phyloP scores from a whole-genome alignment of 1,140 invertebrate species.

The Micrasema longulum region DNA sequence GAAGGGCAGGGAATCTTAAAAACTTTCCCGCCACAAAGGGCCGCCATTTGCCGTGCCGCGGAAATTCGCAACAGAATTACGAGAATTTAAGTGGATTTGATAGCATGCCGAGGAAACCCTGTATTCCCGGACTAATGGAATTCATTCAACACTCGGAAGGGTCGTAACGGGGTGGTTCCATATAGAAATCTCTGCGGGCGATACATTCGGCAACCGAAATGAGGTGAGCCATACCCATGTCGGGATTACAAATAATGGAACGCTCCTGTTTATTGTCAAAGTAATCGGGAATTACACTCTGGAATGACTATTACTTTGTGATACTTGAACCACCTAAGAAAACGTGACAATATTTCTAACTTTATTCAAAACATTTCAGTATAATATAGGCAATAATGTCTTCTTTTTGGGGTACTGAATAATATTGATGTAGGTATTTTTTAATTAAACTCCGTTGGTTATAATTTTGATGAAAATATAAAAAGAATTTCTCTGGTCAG shows the following conservation, averaged over 20 bases:
- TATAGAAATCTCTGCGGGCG: constrained; percentile 36
- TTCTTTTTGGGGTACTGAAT: no score
- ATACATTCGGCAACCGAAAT: constrained; percentile 25
- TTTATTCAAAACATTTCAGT: no score
- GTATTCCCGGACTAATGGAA: constrained; percentile 50
- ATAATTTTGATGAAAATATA: no score
- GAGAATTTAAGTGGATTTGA: constrained; percentile 54
- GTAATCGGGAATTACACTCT: not conserved
- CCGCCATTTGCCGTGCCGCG: constrained; percentile 21
- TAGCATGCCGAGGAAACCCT: constrained; percentile 37
- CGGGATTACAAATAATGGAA: no score
- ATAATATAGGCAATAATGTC: no score
- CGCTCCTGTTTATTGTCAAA: no score
- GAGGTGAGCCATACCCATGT: not conserved
- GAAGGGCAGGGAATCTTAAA: constrained; percentile 32
- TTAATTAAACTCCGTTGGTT: no score
- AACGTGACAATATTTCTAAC: no score
- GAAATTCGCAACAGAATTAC: constrained; percentile 51
- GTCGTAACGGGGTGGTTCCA: constrained; percentile 24
- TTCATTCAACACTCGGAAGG: constrained; percentile 46
- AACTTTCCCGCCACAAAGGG: constrained; percentile 37
- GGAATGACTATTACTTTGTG: not conserved
- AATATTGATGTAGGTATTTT: no score
- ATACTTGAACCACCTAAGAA: no score
- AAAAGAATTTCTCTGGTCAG: no score